Conservation (phyloP, 2,888 invertebrate species). For the Mythimna pallens region DNA sequence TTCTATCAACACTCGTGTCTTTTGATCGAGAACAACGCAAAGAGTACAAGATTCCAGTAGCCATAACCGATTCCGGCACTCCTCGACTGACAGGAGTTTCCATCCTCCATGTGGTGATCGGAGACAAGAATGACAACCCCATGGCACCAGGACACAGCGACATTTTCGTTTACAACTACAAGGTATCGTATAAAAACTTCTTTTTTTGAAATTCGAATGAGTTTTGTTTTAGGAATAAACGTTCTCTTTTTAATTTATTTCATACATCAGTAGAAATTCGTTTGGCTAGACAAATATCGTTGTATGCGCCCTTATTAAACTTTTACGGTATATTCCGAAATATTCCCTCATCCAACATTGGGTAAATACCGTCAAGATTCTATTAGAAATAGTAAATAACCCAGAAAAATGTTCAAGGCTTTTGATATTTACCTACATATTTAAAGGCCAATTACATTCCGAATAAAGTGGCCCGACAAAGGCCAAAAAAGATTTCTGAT, state of each 20-base stretch:
- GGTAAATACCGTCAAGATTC: constrained; percentile 37
- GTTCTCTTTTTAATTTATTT: constrained; percentile 10
- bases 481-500: constrained; percentile 71
- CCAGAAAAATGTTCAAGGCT: constrained; percentile 59
- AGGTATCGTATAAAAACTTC: constrained; percentile 85
- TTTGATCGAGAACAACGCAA: constrained; percentile 97
- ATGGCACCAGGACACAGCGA: constrained; percentile 97
- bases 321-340: constrained; percentile 18
- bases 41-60: constrained; percentile 96
- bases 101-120: constrained; percentile 96
- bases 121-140: constrained; percentile 97
- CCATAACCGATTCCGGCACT: constrained; percentile 96
- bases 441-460: constrained; percentile 74
- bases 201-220: constrained; percentile 17
- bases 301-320: constrained; percentile 2
- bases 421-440: constrained; percentile 65
- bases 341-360: not conserved
- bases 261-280: not conserved
- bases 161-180: constrained; percentile 98
- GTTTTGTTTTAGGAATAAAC: not conserved
- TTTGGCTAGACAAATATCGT: not conserved
- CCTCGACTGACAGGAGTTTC: constrained; percentile 95
- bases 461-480: constrained; percentile 70
- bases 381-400: constrained; percentile 55
- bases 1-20: constrained; percentile 93